Conservation (phyloP, 2,113 vertebrate genomes). For the Petrocephalus zakoni region DNA sequence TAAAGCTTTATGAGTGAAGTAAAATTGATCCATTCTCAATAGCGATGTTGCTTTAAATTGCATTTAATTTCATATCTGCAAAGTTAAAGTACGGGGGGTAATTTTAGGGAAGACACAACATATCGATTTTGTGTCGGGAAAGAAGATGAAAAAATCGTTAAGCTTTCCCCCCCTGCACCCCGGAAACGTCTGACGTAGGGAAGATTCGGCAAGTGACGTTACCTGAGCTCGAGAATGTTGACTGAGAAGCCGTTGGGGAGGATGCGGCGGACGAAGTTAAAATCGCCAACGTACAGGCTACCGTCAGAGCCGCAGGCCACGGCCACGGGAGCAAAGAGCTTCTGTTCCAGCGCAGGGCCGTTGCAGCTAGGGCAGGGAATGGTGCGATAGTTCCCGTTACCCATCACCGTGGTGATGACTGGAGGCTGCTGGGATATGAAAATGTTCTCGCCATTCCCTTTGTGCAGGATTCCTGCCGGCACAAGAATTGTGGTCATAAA, state of each 20-base stretch:
- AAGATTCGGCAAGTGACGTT: constrained; percentile 28
- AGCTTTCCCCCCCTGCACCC: neutral
- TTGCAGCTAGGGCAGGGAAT: constrained; percentile 83
- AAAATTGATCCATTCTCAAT: constrained; percentile 2
- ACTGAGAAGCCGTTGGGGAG: constrained; percentile 82
- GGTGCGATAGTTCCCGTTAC: constrained; percentile 85
- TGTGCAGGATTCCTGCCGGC: constrained; percentile 85
- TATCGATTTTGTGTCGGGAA: neutral
- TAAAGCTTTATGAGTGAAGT: neutral
- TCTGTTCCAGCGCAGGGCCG: constrained; percentile 76
- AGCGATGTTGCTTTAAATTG: neutral
- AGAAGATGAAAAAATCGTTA: neutral
- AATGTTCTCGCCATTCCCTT: constrained; percentile 94
- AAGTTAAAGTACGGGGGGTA: neutral
- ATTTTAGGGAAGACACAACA: neutral
- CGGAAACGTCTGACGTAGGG: neutral
- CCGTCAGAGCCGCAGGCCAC: constrained; percentile 85
- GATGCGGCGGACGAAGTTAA: constrained; percentile 89
- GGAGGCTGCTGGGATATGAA: constrained; percentile 94
- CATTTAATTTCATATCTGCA: neutral
- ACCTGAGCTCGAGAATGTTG: constrained; percentile 92
- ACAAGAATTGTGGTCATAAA: constrained; percentile 13
- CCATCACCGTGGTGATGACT: constrained; percentile 89
- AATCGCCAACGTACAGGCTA: constrained; percentile 90
- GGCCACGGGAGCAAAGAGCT: constrained; percentile 91